phyloP scores from a whole-genome alignment of 2,113 vertebrate species.

The Aegithalos caudatus region DNA sequence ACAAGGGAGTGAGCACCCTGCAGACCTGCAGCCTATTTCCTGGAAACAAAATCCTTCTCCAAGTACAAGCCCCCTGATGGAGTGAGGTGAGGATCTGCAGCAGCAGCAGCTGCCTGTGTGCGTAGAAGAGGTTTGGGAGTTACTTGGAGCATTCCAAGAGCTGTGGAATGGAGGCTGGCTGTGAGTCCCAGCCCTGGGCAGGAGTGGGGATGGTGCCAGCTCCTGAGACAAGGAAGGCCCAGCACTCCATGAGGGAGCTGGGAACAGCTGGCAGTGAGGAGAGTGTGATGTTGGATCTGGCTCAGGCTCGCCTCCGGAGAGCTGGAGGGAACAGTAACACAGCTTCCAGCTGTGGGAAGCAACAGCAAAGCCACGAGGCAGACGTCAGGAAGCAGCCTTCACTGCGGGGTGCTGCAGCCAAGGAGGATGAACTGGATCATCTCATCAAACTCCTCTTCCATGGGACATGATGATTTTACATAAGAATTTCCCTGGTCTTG shows the following conservation, averaged over 20 bases:
- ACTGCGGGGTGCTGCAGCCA: not conserved
- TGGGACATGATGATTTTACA: not conserved
- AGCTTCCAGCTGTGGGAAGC: not conserved
- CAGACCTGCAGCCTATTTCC: not conserved
- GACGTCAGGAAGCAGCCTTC: not conserved
- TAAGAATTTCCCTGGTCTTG: not conserved
- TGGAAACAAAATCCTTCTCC: not conserved
- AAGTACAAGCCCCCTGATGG: accelerated
- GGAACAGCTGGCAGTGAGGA: not conserved
- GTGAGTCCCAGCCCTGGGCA: not conserved
- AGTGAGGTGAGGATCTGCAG: not conserved
- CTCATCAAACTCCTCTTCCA: accelerated
- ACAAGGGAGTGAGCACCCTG: accelerated
- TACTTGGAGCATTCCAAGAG: not conserved
- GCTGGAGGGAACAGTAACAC: not conserved
- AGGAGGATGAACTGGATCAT: not conserved
- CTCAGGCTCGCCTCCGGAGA: not conserved
- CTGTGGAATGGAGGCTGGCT: not conserved
- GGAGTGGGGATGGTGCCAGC: not conserved
- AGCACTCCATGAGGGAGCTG: not conserved
- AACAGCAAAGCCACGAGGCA: not conserved
- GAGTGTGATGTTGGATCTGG: not conserved
- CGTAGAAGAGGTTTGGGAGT: not conserved
- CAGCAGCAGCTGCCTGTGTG: not conserved
- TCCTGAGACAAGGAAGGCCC: not conserved